Evolutionary conservation across 2,113 vertebrate species (phyloP).

Genomic region (Crotalus viridis): DNA sequence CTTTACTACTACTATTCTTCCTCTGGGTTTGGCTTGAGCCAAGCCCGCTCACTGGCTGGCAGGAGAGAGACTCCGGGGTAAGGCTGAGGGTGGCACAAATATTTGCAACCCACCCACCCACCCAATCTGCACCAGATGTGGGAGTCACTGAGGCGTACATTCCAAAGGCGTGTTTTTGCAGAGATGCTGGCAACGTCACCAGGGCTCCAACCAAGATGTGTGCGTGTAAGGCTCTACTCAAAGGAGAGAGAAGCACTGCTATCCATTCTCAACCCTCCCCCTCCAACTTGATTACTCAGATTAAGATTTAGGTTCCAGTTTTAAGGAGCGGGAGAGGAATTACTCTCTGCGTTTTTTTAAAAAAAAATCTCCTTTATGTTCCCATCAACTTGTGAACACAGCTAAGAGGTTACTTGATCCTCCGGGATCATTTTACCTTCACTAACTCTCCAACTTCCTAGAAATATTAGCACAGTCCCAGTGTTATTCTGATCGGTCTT

Average conservation of each 20-base stretch:
- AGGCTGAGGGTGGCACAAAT: neutral
- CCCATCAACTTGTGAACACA: neutral
- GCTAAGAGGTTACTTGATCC: neutral
- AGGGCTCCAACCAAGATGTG: neutral
- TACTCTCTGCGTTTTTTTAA: neutral
- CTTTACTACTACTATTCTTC: neutral
- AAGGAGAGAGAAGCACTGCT: neutral
- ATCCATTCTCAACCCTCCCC: neutral
- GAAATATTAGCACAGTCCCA: neutral
- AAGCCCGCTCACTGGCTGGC: neutral
- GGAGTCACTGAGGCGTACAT: neutral
- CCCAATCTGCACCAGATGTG: neutral
- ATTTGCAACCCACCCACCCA: neutral
- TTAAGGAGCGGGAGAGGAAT: neutral
- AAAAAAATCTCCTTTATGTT: neutral
- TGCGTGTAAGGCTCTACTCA: neutral
- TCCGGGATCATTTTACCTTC: neutral
- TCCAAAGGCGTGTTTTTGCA: neutral
- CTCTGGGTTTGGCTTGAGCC: neutral
- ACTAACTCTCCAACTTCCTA: neutral
- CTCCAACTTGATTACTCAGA: neutral
- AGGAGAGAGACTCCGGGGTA: neutral
- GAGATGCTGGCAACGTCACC: neutral
- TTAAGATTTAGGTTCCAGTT: neutral
- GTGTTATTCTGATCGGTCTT: neutral